phyloP scores from a whole-genome alignment of 2,113 vertebrate genomes.

The Progne subis region DNA sequence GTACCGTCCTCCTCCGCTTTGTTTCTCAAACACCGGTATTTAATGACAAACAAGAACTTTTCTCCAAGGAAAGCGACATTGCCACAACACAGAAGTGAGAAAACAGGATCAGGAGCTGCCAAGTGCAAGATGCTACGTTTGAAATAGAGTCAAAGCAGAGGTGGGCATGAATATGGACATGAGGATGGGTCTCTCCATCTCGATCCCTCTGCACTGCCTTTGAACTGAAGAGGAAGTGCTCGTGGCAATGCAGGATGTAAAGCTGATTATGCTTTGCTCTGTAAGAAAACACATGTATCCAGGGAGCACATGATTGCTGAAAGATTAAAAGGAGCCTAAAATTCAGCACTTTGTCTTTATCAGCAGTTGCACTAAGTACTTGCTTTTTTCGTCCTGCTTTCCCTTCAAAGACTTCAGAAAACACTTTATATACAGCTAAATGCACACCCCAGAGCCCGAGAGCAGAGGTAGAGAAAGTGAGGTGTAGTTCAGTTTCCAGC shows the following conservation, averaged over 20 bases:
- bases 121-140: not conserved
- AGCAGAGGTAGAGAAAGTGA: not conserved
- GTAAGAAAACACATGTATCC: slow-evolving; percentile 10
- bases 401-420: not conserved
- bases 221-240: slow-evolving; percentile 66
- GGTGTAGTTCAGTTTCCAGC: not conserved
- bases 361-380: not conserved
- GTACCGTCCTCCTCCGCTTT: not conserved
- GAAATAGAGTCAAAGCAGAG: not conserved
- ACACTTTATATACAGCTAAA: not conserved
- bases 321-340: slow-evolving; percentile 41
- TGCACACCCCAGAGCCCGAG: not conserved
- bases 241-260: slow-evolving; percentile 49
- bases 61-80: not conserved
- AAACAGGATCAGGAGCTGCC: not conserved
- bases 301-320: slow-evolving; percentile 11
- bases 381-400: not conserved
- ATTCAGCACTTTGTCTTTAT: not conserved
- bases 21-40: not conserved
- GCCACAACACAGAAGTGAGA: not conserved
- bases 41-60: slow-evolving; percentile 7
- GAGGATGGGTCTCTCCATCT: not conserved
- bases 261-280: slow-evolving; percentile 4
- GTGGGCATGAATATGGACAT: slow-evolving; percentile 37
- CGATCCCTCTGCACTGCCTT: not conserved